Evolutionary conservation across 2,888 invertebrate genomes (phyloP), one percentile per base, ranked within the genome.

Genomic region (Lamproptera curius): DNA sequence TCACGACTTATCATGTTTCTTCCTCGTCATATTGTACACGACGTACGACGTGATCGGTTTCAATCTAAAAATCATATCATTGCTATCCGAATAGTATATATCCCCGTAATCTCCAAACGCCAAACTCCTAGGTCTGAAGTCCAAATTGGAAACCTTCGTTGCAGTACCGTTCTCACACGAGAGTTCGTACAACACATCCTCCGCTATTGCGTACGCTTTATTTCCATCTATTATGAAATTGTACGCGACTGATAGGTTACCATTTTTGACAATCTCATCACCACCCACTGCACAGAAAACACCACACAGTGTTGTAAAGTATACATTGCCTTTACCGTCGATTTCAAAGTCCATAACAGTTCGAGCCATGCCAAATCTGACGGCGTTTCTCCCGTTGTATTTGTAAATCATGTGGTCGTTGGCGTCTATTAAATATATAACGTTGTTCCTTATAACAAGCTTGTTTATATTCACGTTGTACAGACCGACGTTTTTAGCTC

Each of bases 21-120:
- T 20, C 6, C 20, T 20, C 6, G 20, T 73, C 51, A 80, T 57
- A 55, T 76, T 77, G 54, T 82, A 84, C 41, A 84, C 58, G 28
- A 70, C 61, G 67, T 80, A 84, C 51, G 77, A 75, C 57, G 56
- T 71, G 1, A 86, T 64, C 0, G 86, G 85, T 51, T 57, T 79
- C 55, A 85, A 65, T 60, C 70, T 75, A 54, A 65, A 85, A 38
- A 86, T 77, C 44, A 54, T 63, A 55, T 76, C 64, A 16, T 80
- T 71, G 20, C 20, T 6, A 1, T 65, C 50, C 1, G 77, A 70
- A 54, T 83, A 86, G 55, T 70, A 83, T 54, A 85, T 73, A 46
- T 85, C 85, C 1, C 85, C 85, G 16, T 86, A 83, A 44, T 85
- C 85, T 0, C 86, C 86, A 39, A 77, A 76, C 2, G 75, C 69